Percentiles rank a stretch among this genome's conserved stretches.
These are phyloP conservation scores for Geophilus truncorum DNA, from an alignment of 2,888 invertebrate genomes.

Conservation along the genomic window DNA sequence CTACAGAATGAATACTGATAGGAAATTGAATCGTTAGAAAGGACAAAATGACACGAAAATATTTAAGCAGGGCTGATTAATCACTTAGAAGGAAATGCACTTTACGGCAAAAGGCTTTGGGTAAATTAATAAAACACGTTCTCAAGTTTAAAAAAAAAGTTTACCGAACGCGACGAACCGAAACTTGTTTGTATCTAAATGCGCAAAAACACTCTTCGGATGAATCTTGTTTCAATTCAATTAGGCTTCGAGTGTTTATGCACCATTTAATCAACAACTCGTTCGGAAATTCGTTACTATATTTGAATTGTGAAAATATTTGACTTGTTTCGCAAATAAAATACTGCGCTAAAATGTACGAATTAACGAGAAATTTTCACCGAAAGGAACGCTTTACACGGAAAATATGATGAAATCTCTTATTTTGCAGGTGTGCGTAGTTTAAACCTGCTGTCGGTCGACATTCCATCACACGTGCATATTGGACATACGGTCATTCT, in stretches of 20 bases:
- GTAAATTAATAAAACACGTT: neutral
- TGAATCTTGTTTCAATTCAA: neutral
- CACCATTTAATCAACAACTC: conserved; percentile 6
- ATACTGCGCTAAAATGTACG: too few relatives aligned
- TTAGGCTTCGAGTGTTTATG: conserved; percentile 3
- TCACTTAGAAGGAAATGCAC: neutral
- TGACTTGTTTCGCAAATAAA: neutral
- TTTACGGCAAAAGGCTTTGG: neutral
- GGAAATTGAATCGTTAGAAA: conserved; percentile 10
- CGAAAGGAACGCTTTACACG: too few relatives aligned
- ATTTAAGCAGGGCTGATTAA: neutral
- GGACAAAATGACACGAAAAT: neutral
- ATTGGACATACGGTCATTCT: conserved; percentile 60
- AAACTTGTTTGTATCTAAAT: neutral
- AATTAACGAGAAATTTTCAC: too few relatives aligned
- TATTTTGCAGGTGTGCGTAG: neutral
- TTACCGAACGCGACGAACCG: too few relatives aligned
- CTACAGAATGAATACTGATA: conserved; percentile 23
- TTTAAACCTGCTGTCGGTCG: neutral
- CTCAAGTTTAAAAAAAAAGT: neutral
- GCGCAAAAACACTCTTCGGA: too few relatives aligned
- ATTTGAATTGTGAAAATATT: neutral
- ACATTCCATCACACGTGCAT: conserved; percentile 21
- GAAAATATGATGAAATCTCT: too few relatives aligned
- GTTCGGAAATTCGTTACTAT: conserved; percentile 18